phyloP scores from a whole-genome alignment of 2,113 vertebrate species.

The Terrapene triunguis region DNA sequence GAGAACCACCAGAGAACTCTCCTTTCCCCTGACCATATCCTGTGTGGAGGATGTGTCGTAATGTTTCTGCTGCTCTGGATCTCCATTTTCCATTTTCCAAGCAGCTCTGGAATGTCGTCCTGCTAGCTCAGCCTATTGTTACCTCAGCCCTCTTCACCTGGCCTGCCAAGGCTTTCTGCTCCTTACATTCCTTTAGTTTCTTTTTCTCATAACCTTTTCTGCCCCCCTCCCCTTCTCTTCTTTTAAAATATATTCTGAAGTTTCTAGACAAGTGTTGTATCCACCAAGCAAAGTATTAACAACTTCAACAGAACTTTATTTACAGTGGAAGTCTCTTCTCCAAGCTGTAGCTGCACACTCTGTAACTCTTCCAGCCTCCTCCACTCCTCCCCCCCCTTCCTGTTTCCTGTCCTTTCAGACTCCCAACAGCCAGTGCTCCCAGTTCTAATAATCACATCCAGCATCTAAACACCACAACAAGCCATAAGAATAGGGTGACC shows the following conservation, averaged over 20 bases:
- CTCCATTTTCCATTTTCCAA: background rate
- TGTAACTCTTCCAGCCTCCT: too few relatives aligned
- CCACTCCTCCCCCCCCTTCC: too few relatives aligned
- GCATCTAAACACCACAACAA: too few relatives aligned
- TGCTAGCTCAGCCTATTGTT: background rate
- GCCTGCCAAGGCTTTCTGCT: background rate
- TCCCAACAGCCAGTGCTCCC: too few relatives aligned
- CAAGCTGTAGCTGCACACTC: too few relatives aligned
- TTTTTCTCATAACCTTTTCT: background rate
- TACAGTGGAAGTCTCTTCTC: too few relatives aligned
- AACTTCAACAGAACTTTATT: too few relatives aligned
- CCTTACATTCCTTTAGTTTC: background rate
- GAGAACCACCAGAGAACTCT: rapidly evolving
- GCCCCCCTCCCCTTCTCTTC: conserved; percentile 53
- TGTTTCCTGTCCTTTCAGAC: too few relatives aligned
- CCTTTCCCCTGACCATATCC: background rate
- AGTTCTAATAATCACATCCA: too few relatives aligned
- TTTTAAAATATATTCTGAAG: conserved; percentile 55
- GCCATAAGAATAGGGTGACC: too few relatives aligned
- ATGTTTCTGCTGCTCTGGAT: background rate
- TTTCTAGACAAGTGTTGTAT: background rate
- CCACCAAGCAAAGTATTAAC: too few relatives aligned
- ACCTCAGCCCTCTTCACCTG: background rate
- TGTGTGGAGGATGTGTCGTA: rapidly evolving
- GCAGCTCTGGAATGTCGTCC: background rate